phyloP scores from a whole-genome alignment of 2,888 invertebrate genomes.

The Melinopterus prodromus region DNA sequence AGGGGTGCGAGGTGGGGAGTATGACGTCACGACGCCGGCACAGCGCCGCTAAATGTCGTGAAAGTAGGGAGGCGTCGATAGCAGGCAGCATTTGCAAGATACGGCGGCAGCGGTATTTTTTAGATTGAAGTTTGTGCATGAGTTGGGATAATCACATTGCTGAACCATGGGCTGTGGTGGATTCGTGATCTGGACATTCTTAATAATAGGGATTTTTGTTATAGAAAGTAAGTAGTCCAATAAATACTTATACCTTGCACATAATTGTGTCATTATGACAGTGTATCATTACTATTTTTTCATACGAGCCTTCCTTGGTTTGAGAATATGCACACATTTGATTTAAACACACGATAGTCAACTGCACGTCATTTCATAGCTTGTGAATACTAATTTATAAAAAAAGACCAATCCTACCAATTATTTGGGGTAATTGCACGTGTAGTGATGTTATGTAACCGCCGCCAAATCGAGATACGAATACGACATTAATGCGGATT shows the following conservation, averaged over 20 bases:
- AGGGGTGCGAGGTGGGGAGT: constrained; percentile 17
- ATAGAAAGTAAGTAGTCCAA: constrained; percentile 44
- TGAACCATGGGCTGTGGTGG: constrained; percentile 45
- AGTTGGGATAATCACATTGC: constrained; percentile 41
- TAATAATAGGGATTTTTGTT: constrained; percentile 43
- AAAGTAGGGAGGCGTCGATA: constrained; percentile 45
- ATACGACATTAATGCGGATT: background rate
- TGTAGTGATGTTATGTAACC: background rate
- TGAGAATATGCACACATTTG: too few relatives aligned
- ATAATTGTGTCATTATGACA: background rate
- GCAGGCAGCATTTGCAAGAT: constrained; percentile 31
- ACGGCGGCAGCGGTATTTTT: constrained; percentile 30
- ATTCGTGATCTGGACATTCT: constrained; percentile 41
- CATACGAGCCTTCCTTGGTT: too few relatives aligned
- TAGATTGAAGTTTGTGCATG: constrained; percentile 40
- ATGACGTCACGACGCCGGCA: constrained; percentile 32
- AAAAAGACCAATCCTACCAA: background rate
- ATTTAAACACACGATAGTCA: background rate
- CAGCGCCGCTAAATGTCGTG: constrained; percentile 41
- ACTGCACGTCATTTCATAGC: background rate
- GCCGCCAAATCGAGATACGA: background rate
- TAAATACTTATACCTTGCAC: background rate
- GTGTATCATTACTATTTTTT: background rate
- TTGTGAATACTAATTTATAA: background rate
- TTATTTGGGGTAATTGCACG: background rate